These are phyloP conservation scores for Hirtodrosophila cameraria DNA, from an alignment of 2,888 invertebrate genomes.

Conservation along the genomic window DNA sequence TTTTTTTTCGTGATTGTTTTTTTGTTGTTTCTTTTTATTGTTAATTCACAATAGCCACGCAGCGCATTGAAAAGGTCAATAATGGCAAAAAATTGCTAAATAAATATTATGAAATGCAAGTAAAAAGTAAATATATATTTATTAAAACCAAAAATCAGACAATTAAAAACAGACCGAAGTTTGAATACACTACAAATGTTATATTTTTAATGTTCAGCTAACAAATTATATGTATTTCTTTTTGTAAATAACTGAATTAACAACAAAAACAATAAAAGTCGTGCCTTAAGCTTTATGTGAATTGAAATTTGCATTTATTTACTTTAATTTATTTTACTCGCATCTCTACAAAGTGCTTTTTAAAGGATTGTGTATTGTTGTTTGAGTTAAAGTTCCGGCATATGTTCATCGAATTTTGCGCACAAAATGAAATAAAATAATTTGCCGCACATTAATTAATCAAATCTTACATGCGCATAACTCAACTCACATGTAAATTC, in stretches of 20 bases:
- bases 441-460: constrained; percentile 9
- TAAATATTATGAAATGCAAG: constrained; percentile 49
- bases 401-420: too few relatives aligned
- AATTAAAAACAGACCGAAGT: constrained; percentile 8
- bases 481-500: constrained; percentile 10
- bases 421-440: constrained; percentile 6
- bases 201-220: too few relatives aligned
- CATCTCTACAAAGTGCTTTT: too few relatives aligned
- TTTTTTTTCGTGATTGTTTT: constrained; percentile 18
- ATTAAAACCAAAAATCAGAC: constrained; percentile 39
- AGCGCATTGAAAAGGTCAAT: constrained; percentile 52
- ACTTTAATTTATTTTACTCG: too few relatives aligned
- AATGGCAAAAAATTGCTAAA: constrained; percentile 45
- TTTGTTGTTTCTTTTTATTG: constrained; percentile 28
- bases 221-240: too few relatives aligned
- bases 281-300: too few relatives aligned
- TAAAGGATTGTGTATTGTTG: too few relatives aligned
- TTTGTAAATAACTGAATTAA: too few relatives aligned
- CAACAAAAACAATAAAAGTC: too few relatives aligned
- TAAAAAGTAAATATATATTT: constrained; percentile 40
- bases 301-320: too few relatives aligned
- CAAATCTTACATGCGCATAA: constrained; percentile 10
- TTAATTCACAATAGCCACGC: constrained; percentile 29
- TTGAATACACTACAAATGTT: constrained; percentile 25
- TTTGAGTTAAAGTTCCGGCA: too few relatives aligned